Evolutionary conservation across 2,113 vertebrate genomes (phyloP).

Genomic region (Rhadina sibilatrix): DNA sequence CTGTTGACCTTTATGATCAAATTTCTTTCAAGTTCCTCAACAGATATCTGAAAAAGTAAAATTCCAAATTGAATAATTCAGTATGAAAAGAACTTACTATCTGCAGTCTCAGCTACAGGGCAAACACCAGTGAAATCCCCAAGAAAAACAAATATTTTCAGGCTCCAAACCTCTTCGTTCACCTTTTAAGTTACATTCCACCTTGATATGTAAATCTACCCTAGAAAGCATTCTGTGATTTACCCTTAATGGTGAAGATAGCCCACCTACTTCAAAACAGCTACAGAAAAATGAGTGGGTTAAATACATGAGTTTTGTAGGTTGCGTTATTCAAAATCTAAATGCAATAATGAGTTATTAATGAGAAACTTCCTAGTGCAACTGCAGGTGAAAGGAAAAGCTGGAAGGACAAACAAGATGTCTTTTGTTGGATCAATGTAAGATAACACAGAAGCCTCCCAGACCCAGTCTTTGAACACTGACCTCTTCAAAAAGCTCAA

Average conservation of each 20-base stretch:
- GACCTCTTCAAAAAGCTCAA: background rate
- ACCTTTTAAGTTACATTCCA: background rate
- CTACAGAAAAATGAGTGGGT: background rate
- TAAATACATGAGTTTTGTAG: background rate
- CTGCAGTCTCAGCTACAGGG: background rate
- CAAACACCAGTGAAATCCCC: background rate
- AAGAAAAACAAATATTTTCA: background rate
- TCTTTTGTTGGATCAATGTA: background rate
- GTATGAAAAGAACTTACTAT: background rate
- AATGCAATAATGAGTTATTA: background rate
- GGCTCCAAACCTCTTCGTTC: background rate
- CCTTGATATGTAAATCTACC: background rate
- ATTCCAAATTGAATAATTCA: background rate
- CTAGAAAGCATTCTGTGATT: background rate
- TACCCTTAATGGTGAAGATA: background rate
- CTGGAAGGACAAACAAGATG: background rate
- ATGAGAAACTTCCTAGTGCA: background rate
- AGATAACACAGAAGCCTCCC: background rate
- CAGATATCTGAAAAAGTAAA: constrained; percentile 82
- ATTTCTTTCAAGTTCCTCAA: constrained; percentile 89
- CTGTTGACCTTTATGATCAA: constrained; percentile 93
- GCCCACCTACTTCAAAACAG: background rate
- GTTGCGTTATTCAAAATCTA: background rate
- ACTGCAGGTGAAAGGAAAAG: background rate
- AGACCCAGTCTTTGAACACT: background rate